Evolutionary conservation across 2,888 invertebrate species (phyloP).

Genomic region (Ectemnius continuus): DNA sequence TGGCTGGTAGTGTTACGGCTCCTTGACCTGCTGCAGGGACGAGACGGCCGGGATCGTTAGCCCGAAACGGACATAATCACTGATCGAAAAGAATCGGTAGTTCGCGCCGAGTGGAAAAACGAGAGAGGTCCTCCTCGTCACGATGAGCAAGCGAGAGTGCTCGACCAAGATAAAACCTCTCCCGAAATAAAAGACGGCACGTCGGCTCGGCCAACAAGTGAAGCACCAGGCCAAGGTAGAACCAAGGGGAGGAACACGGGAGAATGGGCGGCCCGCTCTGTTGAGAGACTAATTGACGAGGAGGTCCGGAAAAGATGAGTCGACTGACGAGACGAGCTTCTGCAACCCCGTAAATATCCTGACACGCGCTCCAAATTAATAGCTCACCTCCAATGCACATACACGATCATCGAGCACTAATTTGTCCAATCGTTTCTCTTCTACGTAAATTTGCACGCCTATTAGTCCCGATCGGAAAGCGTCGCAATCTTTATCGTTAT

Average conservation of each 20-base stretch:
- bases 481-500: no score
- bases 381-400: constrained; percentile 34
- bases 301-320: constrained; percentile 48
- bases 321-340: constrained; percentile 34
- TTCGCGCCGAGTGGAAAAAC: constrained; percentile 20
- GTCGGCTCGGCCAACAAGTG: not conserved
- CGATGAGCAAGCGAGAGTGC: constrained; percentile 43
- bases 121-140: constrained; percentile 45
- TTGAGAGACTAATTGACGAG: constrained; percentile 72
- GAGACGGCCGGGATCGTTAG: constrained; percentile 16
- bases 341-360: constrained; percentile 57
- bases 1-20: constrained; percentile 44
- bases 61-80: constrained; percentile 24
- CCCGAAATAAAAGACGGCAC: constrained; percentile 54
- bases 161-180: constrained; percentile 36
- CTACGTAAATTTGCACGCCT: not conserved
- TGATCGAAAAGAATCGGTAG: constrained; percentile 49
- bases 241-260: constrained; percentile 25
- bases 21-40: constrained; percentile 29
- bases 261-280: constrained; percentile 38
- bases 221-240: constrained; percentile 26
- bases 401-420: not conserved
- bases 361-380: constrained; percentile 67
- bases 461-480: not conserved
- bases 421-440: not conserved